Evolutionary conservation across 2,797 vertebrate genomes (phyloP).

Genomic region (Botia almorhae): DNA sequence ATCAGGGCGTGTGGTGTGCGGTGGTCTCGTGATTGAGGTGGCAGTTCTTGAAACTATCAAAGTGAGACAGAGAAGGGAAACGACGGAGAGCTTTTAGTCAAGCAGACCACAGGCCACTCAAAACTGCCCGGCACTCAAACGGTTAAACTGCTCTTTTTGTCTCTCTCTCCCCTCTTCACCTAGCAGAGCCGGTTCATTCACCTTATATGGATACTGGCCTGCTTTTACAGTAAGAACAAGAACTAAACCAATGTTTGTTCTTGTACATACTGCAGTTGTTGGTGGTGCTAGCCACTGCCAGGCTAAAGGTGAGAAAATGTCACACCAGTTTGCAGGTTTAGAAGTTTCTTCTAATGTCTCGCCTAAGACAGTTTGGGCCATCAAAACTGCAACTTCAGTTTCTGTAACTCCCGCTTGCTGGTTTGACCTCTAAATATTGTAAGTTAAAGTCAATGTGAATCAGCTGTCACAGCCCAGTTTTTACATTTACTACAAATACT

Average conservation of each 20-base stretch:
- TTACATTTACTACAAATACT: too few species aligned
- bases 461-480: too few species aligned
- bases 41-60: conserved; percentile 63
- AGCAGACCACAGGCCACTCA: conserved; percentile 75
- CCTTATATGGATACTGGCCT: conserved; percentile 59
- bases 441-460: not conserved
- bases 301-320: conserved; percentile 35
- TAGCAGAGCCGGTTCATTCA: conserved; percentile 60
- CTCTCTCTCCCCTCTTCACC: conserved; percentile 56
- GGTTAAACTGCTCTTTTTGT: conserved; percentile 79
- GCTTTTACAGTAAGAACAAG: conserved; percentile 58
- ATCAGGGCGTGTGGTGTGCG: conserved; percentile 10
- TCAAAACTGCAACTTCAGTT: not conserved
- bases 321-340: not conserved
- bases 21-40: conserved; percentile 53
- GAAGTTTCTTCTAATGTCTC: not conserved
- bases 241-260: not conserved
- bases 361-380: not conserved
- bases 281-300: not conserved
- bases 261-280: conserved; percentile 16
- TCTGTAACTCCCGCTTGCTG: not conserved
- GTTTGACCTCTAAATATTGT: not conserved
- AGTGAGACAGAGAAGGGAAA: conserved; percentile 67
- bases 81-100: conserved; percentile 72
- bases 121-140: conserved; percentile 76